Base-by-base conservation (phyloP, 2,888 invertebrate species). In the Erebia palarica region DNA sequence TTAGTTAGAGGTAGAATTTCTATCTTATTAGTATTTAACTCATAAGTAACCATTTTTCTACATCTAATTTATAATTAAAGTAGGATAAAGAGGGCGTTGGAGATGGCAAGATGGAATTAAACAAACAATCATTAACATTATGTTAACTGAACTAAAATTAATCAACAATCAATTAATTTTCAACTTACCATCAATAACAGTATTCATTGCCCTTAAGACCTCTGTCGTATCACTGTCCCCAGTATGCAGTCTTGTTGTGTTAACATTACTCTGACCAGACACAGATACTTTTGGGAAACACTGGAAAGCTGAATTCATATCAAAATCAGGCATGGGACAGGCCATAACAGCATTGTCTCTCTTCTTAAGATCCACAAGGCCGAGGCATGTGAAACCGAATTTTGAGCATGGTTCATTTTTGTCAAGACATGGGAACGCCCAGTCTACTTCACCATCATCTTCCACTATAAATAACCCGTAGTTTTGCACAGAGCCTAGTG, bases 381-480 rank as follows among this genome's bases (percentile, higher is more conserved):
- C 98, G 14, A 99, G 94, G 79, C 97, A 97, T 13, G 95, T 95
- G 86, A 99, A 98, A 44, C 98, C 98, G 88, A 98, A 99, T 88
- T 99, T 99, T 0, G 97, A 96, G 78, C 99, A 97, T 1, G 96
- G 96, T 88, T 99, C 99, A 73, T 95, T 95, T 14, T 96, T 94
- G 84, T 98, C 98, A 13, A 99, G 93, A 78, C 97, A 96, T 0
- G 99, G 98, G 85, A 99, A 98, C 80, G 98, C 99, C 89, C 95
- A 95, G 87, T 98, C 98, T 3, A 98, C 97, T 90, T 98, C 98
- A 1, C 99, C 99, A 84, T 98, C 98, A 82, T 99, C 99, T 90
- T 99, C 99, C 42, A 98, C 98, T 86, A 99, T 98, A 84, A 97
- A 98, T 69, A 99, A 94, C 59, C 97, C 97, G 86, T 98, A 99